A percentile compares a stretch with the other conserved stretches of the same genome.
Evolutionary conservation across 2,113 vertebrate species (phyloP).

Genomic region (Tricholaema leucomelas): DNA sequence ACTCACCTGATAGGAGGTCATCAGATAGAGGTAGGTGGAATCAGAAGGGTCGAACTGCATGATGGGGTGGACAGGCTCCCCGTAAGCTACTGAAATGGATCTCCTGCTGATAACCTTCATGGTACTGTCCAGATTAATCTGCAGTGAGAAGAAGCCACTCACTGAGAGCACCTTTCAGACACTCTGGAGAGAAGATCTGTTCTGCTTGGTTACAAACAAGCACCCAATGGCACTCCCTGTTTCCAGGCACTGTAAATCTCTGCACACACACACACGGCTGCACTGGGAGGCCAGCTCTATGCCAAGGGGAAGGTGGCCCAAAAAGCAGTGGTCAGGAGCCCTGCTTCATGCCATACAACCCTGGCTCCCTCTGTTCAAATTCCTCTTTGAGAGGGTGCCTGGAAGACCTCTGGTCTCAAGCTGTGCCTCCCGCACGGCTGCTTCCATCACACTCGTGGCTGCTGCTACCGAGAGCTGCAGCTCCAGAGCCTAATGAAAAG

Average conservation of each 20-base stretch:
- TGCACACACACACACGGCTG: neutral
- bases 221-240: neutral
- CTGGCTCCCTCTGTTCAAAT: neutral
- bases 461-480: neutral
- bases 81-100: constrained; percentile 81
- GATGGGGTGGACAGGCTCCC: constrained; percentile 89
- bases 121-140: constrained; percentile 85
- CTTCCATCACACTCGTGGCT: neutral
- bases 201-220: neutral
- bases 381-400: neutral
- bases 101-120: constrained; percentile 85
- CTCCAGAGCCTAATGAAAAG: constrained; percentile 23
- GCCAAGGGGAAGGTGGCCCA: neutral
- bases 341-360: neutral
- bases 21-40: constrained; percentile 90
- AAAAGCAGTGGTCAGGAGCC: neutral
- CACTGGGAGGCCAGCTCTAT: neutral
- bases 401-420: neutral
- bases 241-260: neutral
- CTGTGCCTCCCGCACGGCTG: neutral
- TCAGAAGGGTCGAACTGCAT: constrained; percentile 96
- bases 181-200: neutral
- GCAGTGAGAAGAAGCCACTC: constrained; percentile 26
- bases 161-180: neutral
- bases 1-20: constrained; percentile 95